Evolutionary conservation across 2,888 invertebrate genomes (phyloP), one percentile per base, ranked within the genome.

Genomic region (Spodoptera exigua): DNA sequence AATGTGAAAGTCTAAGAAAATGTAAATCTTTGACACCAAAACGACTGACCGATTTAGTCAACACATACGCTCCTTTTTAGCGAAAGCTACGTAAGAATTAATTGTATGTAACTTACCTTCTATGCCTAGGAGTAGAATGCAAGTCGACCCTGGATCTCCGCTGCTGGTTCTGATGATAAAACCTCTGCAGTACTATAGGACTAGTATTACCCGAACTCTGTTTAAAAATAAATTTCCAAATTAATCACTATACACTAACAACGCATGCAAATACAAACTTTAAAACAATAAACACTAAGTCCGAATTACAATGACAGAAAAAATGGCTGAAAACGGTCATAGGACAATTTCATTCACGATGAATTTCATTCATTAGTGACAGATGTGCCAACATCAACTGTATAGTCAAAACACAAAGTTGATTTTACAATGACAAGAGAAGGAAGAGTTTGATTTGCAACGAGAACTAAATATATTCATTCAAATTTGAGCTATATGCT

Each of bases 141-240:
- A 93, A 79, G 71, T 94, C 94, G 2, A 91, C 92, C 16, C 94
- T 82, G 21, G 94, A 95, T 72, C 96, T 94, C 67, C 96, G 94
- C 86, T 97, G 97, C 82, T 96, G 96, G 83, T 96, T 97, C 84
- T 97, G 97, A 86, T 97, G 97, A 83, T 96, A 96, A 85, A 97
- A 97, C 85, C 97, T 94, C 85, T 97, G 97, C 74, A 97, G 92
- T 61, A 97, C 96, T 85, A 97, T 96, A 36, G 97, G 97, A 89
- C 97, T 97, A 54, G 97, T 97, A 90, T 96, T 97, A 68, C 96
- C 96, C 41, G 95, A 95, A 80, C 91, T 93, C 94, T 94, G 88
- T 1, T 57, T 45, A 62, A 56, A 51, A 0, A 57, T 9, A 27
- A 27, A 27, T 27, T 27, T 9, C 4, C 5, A 27, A 27, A 27